phyloP scores from a whole-genome alignment of 2,888 invertebrate genomes.

The Priocnemis perturbator region DNA sequence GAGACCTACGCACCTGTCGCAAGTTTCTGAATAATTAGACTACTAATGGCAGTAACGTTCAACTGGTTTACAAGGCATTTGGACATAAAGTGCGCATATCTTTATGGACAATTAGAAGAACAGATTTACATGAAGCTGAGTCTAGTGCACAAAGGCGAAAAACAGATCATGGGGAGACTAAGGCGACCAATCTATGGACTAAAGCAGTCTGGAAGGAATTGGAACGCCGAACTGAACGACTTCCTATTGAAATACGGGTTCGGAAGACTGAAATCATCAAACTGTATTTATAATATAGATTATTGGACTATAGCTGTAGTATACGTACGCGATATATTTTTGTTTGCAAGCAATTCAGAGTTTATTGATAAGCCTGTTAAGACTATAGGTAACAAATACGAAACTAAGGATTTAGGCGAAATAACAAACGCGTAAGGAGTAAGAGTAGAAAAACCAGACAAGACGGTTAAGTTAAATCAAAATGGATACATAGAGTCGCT shows the following conservation, averaged over 20 bases:
- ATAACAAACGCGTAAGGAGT: too few relatives aligned
- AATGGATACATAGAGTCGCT: too few relatives aligned
- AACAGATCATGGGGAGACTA: neutral
- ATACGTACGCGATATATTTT: neutral
- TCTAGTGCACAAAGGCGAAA: neutral
- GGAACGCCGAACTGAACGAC: neutral
- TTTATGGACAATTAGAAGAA: neutral
- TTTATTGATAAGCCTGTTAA: too few relatives aligned
- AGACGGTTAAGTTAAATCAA: too few relatives aligned
- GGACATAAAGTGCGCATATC: neutral
- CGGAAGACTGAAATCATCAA: neutral
- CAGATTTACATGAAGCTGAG: neutral
- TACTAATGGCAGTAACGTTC: neutral
- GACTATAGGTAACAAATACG: too few relatives aligned
- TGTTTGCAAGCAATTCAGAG: neutral
- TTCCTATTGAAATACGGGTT: neutral
- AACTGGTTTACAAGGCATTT: neutral
- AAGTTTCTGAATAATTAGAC: too few relatives aligned
- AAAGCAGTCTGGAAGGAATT: slow-evolving; percentile 13
- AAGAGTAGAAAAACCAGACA: too few relatives aligned
- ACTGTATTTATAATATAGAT: neutral
- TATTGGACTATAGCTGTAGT: neutral
- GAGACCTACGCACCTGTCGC: too few relatives aligned
- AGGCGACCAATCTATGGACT: neutral
- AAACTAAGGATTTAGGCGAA: too few relatives aligned